Evolutionary conservation across 2,888 invertebrate species (phyloP).

Genomic region (Nephrotoma flavescens): DNA sequence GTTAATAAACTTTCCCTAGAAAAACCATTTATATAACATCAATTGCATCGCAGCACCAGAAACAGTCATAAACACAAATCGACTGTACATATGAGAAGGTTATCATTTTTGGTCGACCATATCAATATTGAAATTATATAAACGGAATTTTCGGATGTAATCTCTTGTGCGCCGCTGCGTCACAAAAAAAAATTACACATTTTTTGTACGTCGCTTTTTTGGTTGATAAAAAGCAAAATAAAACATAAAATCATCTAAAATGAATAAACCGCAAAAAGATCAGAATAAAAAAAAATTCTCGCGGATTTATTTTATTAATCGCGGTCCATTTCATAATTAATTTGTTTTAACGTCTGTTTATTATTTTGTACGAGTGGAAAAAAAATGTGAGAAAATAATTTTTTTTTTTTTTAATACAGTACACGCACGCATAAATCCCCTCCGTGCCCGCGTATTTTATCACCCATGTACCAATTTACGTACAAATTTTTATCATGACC

Average conservation of each 20-base stretch:
- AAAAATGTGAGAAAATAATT: constrained; percentile 2
- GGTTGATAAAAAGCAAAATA: neutral
- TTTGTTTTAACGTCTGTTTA: constrained; percentile 12
- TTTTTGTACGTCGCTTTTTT: neutral
- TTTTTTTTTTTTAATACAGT: neutral
- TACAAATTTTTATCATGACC: neutral
- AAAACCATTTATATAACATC: neutral
- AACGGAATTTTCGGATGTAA: neutral
- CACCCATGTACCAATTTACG: neutral
- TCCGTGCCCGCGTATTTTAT: too few species aligned
- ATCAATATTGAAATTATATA: neutral
- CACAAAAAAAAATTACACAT: neutral
- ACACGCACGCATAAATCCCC: neutral
- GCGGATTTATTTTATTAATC: constrained; percentile 8
- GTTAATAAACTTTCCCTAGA: neutral
- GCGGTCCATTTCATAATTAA: constrained; percentile 15
- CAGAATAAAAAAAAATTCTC: neutral
- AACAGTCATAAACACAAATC: neutral
- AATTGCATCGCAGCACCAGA: neutral
- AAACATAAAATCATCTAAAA: neutral
- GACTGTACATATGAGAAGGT: neutral
- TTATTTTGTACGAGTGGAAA: neutral
- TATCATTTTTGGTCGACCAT: neutral
- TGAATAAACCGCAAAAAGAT: neutral
- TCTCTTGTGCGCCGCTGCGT: neutral